Conservation (phyloP, 2,888 invertebrate species). For the Steinernema hermaphroditum region DNA sequence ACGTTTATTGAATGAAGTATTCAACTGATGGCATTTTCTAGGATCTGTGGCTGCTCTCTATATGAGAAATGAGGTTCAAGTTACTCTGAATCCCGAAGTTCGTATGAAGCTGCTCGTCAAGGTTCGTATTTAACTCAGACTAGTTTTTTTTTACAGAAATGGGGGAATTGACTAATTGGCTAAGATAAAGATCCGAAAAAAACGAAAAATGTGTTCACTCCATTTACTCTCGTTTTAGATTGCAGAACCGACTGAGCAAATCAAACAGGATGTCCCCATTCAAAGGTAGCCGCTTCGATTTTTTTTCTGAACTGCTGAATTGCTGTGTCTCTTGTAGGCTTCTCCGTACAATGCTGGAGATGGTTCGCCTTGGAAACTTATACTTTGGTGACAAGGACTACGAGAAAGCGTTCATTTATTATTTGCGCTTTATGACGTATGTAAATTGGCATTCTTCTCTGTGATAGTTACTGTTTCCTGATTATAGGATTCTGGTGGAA, state of each 20-base stretch:
- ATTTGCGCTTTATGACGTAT: slow-evolving; percentile 10
- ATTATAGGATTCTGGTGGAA: slow-evolving; percentile 32
- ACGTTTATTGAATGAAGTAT: neutral
- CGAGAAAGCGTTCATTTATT: slow-evolving; percentile 31
- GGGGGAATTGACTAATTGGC: too few relatives aligned
- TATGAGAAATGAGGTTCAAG: neutral
- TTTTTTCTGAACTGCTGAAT: neutral
- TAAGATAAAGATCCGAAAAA: too few relatives aligned
- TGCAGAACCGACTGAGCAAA: neutral
- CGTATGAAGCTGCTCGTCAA: slow-evolving; percentile 18
- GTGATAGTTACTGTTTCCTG: slow-evolving; percentile 1
- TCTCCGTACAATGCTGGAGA: slow-evolving; percentile 36
- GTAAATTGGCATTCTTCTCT: neutral
- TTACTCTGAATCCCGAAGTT: slow-evolving; percentile 29
- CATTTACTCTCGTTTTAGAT: too few relatives aligned
- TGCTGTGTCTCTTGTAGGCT: slow-evolving; percentile 30
- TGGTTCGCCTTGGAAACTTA: slow-evolving; percentile 14
- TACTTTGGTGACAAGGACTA: slow-evolving; percentile 14
- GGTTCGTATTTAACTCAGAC: too few relatives aligned
- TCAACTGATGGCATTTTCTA: neutral
- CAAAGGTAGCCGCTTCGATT: slow-evolving; percentile 8
- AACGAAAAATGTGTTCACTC: too few relatives aligned
- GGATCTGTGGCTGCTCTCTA: neutral
- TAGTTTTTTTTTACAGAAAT: too few relatives aligned
- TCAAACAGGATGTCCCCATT: slow-evolving; percentile 24